Evolutionary conservation across 2,888 invertebrate genomes (phyloP).

Genomic region (Caenorhabditis wallacei): DNA sequence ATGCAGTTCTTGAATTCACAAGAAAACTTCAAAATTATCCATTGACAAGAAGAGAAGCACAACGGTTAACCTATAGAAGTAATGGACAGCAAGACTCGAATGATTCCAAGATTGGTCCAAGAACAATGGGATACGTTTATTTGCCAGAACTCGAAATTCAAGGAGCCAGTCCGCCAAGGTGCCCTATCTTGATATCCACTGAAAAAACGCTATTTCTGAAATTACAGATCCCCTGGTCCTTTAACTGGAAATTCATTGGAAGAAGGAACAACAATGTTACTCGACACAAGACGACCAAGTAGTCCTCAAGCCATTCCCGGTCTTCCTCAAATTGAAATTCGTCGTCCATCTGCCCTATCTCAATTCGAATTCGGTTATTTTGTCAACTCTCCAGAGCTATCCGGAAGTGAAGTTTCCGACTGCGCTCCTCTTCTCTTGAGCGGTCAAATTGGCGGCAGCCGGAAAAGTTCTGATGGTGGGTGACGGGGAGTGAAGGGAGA

Average conservation of each 20-base stretch:
- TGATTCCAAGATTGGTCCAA: constrained; percentile 65
- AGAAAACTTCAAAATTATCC: constrained; percentile 82
- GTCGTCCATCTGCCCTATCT: constrained; percentile 81
- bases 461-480: constrained; percentile 74
- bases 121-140: constrained; percentile 76
- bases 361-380: constrained; percentile 83
- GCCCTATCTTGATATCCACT: too few relatives aligned
- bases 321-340: constrained; percentile 82
- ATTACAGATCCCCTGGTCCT: constrained; percentile 70
- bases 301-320: constrained; percentile 83
- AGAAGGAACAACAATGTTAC: constrained; percentile 67
- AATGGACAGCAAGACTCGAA: constrained; percentile 72
- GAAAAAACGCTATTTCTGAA: neutral
- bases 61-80: constrained; percentile 73
- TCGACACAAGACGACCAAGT: constrained; percentile 76
- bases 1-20: constrained; percentile 82
- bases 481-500: constrained; percentile 1
- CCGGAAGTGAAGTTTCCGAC: constrained; percentile 77
- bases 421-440: constrained; percentile 81
- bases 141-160: constrained; percentile 82
- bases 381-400: constrained; percentile 81
- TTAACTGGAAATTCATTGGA: constrained; percentile 68
- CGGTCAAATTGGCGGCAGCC: constrained; percentile 65
- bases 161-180: constrained; percentile 81
- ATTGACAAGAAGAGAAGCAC: constrained; percentile 78